These are phyloP conservation scores for Stenichneumon culpator DNA, from an alignment of 2,888 invertebrate genomes.

Conservation along the genomic window DNA sequence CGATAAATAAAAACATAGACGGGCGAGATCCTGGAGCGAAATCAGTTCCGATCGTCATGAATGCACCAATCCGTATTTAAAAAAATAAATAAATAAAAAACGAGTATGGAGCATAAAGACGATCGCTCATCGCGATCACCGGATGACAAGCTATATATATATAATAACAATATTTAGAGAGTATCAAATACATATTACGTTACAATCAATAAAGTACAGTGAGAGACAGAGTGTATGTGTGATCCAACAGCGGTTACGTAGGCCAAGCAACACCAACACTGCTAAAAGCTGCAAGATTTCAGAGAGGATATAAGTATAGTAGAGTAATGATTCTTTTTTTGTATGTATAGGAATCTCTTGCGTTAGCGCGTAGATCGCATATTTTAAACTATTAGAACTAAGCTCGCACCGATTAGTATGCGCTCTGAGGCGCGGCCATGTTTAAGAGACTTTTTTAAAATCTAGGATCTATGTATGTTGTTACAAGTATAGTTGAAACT, in stretches of 20 bases:
- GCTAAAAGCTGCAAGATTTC: conserved; percentile 77
- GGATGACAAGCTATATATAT: conserved; percentile 23
- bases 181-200: conserved; percentile 47
- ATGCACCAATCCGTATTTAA: conserved; percentile 8
- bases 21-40: conserved; percentile 36
- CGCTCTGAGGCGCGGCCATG: conserved; percentile 1
- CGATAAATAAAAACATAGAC: conserved; percentile 1
- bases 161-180: conserved; percentile 21
- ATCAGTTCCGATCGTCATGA: conserved; percentile 15
- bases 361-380: conserved; percentile 23
- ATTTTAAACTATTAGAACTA: conserved; percentile 27
- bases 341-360: conserved; percentile 17
- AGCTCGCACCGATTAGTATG: conserved; percentile 23
- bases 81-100: not conserved
- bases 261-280: conserved; percentile 84
- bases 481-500: conserved; percentile 24
- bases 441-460: conserved; percentile 27
- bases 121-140: conserved; percentile 9
- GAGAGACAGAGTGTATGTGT: conserved; percentile 61
- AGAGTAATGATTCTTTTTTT: conserved; percentile 39
- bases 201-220: conserved; percentile 69
- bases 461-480: conserved; percentile 55
- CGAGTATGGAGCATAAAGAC: conserved; percentile 26
- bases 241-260: conserved; percentile 79
- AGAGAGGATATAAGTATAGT: conserved; percentile 39